Base-by-base conservation (phyloP, 2,113 vertebrate genomes). In the Cyanoliseus patagonus region DNA sequence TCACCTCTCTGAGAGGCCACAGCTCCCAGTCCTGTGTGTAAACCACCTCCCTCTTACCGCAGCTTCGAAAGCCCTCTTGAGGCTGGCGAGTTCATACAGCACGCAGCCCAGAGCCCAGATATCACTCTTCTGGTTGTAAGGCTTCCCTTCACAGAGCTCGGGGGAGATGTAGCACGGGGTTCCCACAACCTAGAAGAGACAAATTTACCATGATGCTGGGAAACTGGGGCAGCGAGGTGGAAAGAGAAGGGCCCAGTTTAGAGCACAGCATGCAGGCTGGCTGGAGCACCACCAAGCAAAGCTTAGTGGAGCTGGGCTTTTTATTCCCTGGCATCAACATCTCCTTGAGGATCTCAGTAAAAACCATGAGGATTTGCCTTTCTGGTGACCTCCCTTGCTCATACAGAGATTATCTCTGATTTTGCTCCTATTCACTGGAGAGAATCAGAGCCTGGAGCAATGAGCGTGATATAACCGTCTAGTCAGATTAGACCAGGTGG, bases 81-180 rank as follows among this genome's bases (percentile, higher is more conserved):
- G 98, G 95, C 99, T 99, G 57, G 99, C 98, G 6, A 99, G 98
- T 94, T 99, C 99, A 1, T 99, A 99, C 3, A 99, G 98, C 72
- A 99, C 99, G 49, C 99, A 99, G 92, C 99, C 99, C 93, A 99
- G 95, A 77, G 99, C 99, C 99, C 99, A 99, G 96, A 99, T 99
- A 95, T 99, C 99, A 78, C 99, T 99, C 98, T 99, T 99, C 98
- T 99, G 99, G 97, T 99, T 99, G 93, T 99, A 99, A 6, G 99
- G 99, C 86, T 99, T 99, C 75, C 99, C 99, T 92, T 99, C 99
- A 74, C 99, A 99, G 91, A 99, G 98, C 97, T 99, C 99, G 1
- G 99, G 99, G 70, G 99, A 99, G 96, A 99, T 99, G 97, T 99
- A 99, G 90, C 99, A 99, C 0, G 99, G 99, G 4, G 99, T 99